Conservation (phyloP, 2,113 vertebrate genomes). For the Aspidoscelis tigris region DNA sequence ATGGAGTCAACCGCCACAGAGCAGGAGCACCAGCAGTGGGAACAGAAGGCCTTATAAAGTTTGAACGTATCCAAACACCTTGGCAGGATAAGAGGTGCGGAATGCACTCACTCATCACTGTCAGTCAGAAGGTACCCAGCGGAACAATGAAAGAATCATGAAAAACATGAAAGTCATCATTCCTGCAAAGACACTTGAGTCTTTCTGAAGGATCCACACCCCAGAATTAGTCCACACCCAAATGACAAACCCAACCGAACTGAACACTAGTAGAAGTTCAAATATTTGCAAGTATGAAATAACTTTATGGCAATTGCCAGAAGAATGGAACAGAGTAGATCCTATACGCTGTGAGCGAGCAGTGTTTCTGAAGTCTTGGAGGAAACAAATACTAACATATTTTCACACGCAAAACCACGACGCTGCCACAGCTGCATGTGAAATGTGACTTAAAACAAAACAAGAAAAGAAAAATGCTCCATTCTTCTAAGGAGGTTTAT, state of each 20-base stretch:
- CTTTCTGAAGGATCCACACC: conserved; percentile 63
- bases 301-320: conserved; percentile 35
- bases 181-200: conserved; percentile 57
- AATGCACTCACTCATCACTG: conserved; percentile 47
- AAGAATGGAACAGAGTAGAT: conserved; percentile 13
- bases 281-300: conserved; percentile 63
- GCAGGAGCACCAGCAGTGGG: no score
- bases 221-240: conserved; percentile 63
- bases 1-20: no score
- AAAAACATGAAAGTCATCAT: conserved; percentile 60
- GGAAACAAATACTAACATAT: conserved; percentile 29
- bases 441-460: background rate
- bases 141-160: conserved; percentile 64
- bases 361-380: conserved; percentile 41
- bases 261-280: conserved; percentile 46
- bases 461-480: background rate
- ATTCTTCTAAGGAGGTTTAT: conserved; percentile 19
- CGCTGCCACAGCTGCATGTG: no score
- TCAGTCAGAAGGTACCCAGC: conserved; percentile 54
- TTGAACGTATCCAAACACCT: conserved; percentile 40
- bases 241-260: conserved; percentile 58
- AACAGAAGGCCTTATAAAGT: conserved; percentile 14
- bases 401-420: conserved; percentile 16
- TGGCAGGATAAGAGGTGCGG: conserved; percentile 53
- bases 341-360: conserved; percentile 18